phyloP scores from a whole-genome alignment of 2,113 vertebrate species.

The Oryctolagus cuniculus region mOryCun1.1 NC_091449.1:19362001-19362500 shows the following conservation, averaged over 20 bases:
- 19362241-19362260: neutral
- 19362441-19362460: neutral
- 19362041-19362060: too few relatives aligned
- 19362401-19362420: neutral
- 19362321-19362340: neutral
- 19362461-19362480: neutral
- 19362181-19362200: too few relatives aligned
- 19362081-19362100: too few relatives aligned
- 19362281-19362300: neutral
- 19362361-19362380: neutral
- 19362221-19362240: neutral
- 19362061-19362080: too few relatives aligned
- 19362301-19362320: neutral
- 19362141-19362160: too few relatives aligned
- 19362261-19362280: neutral
- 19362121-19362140: too few relatives aligned
- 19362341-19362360: neutral
- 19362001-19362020: too few relatives aligned
- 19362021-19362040: too few relatives aligned
- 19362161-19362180: too few relatives aligned
- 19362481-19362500: neutral
- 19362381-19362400: slow-evolving; percentile 28
- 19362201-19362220: too few relatives aligned
- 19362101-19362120: too few relatives aligned
- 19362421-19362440: neutral